Evolutionary conservation across 2,797 vertebrate species (phyloP).

Genomic region (Oreortyx pictus): DNA sequence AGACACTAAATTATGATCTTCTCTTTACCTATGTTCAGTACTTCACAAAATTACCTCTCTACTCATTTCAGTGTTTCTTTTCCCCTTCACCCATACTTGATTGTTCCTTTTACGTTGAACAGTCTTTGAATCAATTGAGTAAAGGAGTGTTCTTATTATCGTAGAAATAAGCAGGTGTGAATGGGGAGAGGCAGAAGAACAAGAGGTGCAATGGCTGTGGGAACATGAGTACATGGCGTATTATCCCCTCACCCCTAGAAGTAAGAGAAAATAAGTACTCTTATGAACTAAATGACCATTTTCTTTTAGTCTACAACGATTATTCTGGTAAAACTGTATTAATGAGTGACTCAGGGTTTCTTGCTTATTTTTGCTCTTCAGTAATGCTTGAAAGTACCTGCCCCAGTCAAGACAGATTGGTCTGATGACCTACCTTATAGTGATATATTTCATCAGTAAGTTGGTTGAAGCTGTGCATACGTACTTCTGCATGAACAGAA

Average conservation of each 20-base stretch:
- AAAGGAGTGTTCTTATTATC: not conserved
- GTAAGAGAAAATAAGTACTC: not conserved
- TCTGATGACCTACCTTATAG: not conserved
- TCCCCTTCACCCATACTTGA: not conserved
- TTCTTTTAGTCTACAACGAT: no score
- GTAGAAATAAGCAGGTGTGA: not conserved
- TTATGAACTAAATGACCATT: not conserved
- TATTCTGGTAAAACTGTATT: not conserved
- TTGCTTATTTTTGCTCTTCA: not conserved
- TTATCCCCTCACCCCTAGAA: no score
- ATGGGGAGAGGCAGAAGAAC: not conserved
- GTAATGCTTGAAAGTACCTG: not conserved
- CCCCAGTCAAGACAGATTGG: not conserved
- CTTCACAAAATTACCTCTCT: not conserved
- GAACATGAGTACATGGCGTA: not conserved
- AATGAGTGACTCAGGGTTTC: not conserved
- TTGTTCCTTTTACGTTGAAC: not conserved
- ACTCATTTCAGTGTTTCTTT: not conserved
- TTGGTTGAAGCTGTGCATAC: not conserved
- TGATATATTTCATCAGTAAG: not conserved
- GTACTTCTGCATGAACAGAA: not conserved
- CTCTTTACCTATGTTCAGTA: not conserved
- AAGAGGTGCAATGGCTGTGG: not conserved
- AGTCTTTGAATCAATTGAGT: not conserved
- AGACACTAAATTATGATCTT: not conserved